phyloP scores from a whole-genome alignment of 2,888 invertebrate genomes.

The Pseudococcus jackbeardsleyi region DNA sequence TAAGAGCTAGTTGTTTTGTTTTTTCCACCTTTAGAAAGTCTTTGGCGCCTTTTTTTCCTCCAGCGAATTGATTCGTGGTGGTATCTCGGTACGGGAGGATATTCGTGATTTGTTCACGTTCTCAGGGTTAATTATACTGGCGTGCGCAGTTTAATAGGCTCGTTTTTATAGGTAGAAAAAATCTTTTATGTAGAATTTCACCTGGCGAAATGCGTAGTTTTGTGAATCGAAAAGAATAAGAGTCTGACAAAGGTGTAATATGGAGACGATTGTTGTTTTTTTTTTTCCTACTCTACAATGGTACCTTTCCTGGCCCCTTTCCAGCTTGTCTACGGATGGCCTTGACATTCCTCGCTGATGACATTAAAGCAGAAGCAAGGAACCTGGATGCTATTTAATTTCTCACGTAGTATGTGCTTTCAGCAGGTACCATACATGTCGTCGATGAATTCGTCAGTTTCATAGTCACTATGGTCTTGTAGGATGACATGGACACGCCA shows the following conservation, averaged over 20 bases:
- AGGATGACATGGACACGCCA: background rate
- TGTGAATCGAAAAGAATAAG: background rate
- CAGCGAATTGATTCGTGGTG: background rate
- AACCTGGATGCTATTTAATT: slow-evolving; percentile 24
- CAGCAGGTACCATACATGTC: slow-evolving; percentile 7
- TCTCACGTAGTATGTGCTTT: slow-evolving; percentile 30
- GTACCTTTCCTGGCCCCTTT: slow-evolving; percentile 62
- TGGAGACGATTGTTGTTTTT: slow-evolving; percentile 3
- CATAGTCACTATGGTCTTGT: background rate
- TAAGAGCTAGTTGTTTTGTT: background rate
- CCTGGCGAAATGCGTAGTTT: slow-evolving; percentile 8
- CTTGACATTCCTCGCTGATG: slow-evolving; percentile 62
- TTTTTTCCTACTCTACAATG: slow-evolving; percentile 32
- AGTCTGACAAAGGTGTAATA: background rate
- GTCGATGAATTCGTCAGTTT: slow-evolving; percentile 22
- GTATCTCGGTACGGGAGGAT: background rate
- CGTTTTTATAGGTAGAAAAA: background rate
- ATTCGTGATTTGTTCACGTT: background rate
- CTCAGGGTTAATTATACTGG: background rate
- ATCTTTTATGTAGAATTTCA: slow-evolving; percentile 33
- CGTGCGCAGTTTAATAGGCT: background rate
- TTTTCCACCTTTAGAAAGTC: background rate
- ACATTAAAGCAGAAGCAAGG: slow-evolving; percentile 5
- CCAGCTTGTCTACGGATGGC: slow-evolving; percentile 40
- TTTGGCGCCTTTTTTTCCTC: slow-evolving; percentile 3